Base-by-base conservation (phyloP, 2,888 invertebrate genomes). In the Hydrotaea cyrtoneurina region DNA sequence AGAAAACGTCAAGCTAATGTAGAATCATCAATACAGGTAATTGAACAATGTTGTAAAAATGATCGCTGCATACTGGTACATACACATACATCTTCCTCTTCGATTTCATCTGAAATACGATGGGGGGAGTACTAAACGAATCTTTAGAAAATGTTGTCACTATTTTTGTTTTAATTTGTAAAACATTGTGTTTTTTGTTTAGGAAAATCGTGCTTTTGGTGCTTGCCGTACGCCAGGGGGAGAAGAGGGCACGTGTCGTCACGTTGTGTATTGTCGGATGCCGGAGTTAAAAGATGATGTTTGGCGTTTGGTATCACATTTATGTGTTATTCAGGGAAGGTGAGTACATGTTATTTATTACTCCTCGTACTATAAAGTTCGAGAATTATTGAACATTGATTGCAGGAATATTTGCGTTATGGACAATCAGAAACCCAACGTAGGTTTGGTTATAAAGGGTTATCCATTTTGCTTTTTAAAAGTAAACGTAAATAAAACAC, bases 281-380 rank as follows among this genome's bases (percentile, higher is more conserved):
- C 94, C 95, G 8, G 93, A 94, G 72, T 93, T 95, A 89, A 93
- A 94, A 85, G 90, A 93, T 1, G 94, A 95, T 89, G 93, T 94
- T 90, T 92, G 94, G 90, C 93, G 93, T 77, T 93, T 95, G 86
- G 93, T 95, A 88, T 94, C 95, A 86, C 95, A 96, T 89, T 92
- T 95, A 73, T 96, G 96, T 90, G 93, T 96, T 53, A 95, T 96
- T 82, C 94, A 95, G 86, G 93, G 94, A 78, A 89, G 88, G 91
- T 88, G 92, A 93, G 94, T 95, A 91, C 31, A 31, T 31, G 31
- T 31, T 4, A 31, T 31, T n/a, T n/a, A n/a, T n/a, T n/a, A n/a
- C n/a, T 93, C n/a, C n/a, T n/a, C 31, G 2, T 31, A 31, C 94
- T 0, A 21, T 13, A 8, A n/a, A n/a, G n/a, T n/a, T n/a, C n/a